phyloP scores from a whole-genome alignment of 1,140 invertebrate species.

The Hyles euphorbiae region DNA sequence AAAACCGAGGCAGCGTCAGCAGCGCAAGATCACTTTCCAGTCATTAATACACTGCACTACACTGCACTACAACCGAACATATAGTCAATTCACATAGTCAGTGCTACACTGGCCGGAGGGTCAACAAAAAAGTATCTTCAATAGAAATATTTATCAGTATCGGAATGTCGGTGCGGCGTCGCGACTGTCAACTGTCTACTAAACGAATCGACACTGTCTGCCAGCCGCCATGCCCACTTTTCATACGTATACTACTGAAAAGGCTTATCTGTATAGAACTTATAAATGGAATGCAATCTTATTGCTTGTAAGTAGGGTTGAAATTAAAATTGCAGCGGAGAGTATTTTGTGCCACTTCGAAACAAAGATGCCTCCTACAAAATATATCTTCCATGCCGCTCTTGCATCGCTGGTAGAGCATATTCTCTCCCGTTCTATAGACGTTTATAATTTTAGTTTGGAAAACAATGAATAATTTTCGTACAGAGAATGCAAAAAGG shows the following conservation, averaged over 20 bases:
- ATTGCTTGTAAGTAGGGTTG: background rate
- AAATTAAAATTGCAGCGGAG: constrained; percentile 3
- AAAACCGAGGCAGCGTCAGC: background rate
- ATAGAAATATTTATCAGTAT: constrained; percentile 72
- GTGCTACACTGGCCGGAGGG: constrained; percentile 22
- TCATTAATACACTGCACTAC: constrained; percentile 9
- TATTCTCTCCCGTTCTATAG: constrained; percentile 39
- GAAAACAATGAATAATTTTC: constrained; percentile 18
- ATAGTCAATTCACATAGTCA: constrained; percentile 2
- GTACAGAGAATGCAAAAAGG: background rate
- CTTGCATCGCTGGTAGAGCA: constrained; percentile 23
- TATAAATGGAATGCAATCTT: constrained; percentile 9
- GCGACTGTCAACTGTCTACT: constrained; percentile 75
- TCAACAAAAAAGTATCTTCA: constrained; percentile 55
- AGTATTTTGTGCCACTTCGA: background rate
- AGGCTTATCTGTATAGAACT: constrained; percentile 10
- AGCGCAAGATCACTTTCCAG: background rate
- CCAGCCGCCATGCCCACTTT: constrained; percentile 72
- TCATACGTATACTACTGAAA: constrained; percentile 26
- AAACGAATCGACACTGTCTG: constrained; percentile 71
- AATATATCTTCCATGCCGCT: constrained; percentile 52
- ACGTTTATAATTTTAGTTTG: constrained; percentile 31
- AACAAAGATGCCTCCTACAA: constrained; percentile 22
- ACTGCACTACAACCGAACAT: constrained; percentile 18
- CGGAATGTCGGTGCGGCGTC: constrained; percentile 72